These are phyloP conservation scores for Amphimedon queenslandica DNA, from an alignment of 37 sponge, comb jelly and placozoan genomes.

Conservation along the genomic window DNA sequence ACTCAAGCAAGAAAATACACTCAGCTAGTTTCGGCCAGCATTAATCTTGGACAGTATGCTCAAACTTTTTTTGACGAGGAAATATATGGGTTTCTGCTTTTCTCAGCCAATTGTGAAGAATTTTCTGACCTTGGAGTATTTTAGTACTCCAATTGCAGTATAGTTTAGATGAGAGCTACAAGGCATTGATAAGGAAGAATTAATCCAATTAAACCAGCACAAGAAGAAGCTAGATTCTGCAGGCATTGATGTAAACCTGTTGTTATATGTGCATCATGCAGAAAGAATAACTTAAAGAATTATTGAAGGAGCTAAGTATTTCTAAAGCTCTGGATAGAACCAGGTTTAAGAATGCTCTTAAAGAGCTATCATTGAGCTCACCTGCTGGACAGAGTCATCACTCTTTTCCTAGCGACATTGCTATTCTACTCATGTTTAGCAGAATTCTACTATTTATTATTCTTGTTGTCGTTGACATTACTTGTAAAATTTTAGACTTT, in stretches of 20 bases:
- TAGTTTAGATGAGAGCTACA: not conserved
- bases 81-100: conserved; percentile 17
- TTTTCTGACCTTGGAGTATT: conserved; percentile 1
- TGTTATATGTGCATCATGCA: not conserved
- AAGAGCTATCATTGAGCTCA: not conserved
- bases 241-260: not conserved
- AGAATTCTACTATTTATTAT: no score
- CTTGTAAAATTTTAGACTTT: no score
- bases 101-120: not conserved
- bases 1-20: conserved; percentile 9
- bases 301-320: conserved; percentile 53
- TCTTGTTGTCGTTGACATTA: no score
- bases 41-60: conserved; percentile 8
- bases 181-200: not conserved
- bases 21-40: conserved; percentile 10
- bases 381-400: not conserved
- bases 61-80: conserved; percentile 11
- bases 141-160: not conserved
- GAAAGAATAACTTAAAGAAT: not conserved
- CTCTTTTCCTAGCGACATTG: not conserved
- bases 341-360: conserved; percentile 10
- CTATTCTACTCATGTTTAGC: not conserved
- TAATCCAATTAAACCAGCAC: not conserved
- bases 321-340: conserved; percentile 21
- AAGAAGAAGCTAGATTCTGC: not conserved